phyloP scores from a whole-genome alignment of 1,140 invertebrate species.

The Micrasema minimum region DNA sequence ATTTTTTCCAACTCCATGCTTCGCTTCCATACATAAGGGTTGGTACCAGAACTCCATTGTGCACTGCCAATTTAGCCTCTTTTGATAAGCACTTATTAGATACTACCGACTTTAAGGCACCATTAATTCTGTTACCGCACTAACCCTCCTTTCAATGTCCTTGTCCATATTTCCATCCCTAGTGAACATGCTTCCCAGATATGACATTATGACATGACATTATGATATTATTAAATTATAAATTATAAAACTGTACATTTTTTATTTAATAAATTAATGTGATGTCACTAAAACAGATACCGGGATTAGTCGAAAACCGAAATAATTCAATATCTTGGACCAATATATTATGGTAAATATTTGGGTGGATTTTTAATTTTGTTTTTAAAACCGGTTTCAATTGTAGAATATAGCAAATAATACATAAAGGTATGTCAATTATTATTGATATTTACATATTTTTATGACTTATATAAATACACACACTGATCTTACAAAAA shows the following conservation, averaged over 20 bases:
- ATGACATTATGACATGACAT: slow-evolving; percentile 8
- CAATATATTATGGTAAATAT: background rate
- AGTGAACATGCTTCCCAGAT: too few species aligned
- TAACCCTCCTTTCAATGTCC: too few species aligned
- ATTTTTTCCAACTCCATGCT: too few species aligned
- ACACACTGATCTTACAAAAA: background rate
- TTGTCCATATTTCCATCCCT: too few species aligned
- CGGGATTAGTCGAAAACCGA: background rate
- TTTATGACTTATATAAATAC: background rate
- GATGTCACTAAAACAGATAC: slow-evolving; percentile 1
- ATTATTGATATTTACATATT: background rate
- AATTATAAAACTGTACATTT: slow-evolving; percentile 1
- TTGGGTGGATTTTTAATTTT: background rate
- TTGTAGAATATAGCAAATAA: background rate
- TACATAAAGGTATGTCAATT: background rate
- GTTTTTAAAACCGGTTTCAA: background rate
- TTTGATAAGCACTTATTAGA: too few species aligned
- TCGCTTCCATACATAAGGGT: too few species aligned
- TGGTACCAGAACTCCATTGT: too few species aligned
- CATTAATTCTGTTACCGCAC: too few species aligned
- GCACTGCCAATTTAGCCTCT: too few species aligned
- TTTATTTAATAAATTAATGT: background rate
- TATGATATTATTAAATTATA: background rate
- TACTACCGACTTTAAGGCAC: too few species aligned
- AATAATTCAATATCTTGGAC: background rate